Conservation (phyloP, 1,140 invertebrate genomes). For the Liolophura sinensis region DNA sequence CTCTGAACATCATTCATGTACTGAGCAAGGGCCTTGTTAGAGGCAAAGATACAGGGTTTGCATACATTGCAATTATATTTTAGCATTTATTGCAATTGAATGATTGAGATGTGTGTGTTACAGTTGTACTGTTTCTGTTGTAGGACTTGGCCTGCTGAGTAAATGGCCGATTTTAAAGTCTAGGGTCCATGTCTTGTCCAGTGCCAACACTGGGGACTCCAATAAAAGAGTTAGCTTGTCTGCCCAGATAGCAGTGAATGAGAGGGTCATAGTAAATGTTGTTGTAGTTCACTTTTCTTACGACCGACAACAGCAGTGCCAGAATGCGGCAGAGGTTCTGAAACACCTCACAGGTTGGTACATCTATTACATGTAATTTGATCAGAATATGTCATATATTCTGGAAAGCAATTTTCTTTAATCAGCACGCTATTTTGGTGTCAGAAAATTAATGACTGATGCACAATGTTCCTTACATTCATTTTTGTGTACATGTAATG, state of each 20-base stretch:
- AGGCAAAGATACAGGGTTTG: too few relatives aligned
- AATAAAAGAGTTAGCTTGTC: slow-evolving; percentile 38
- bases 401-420: too few relatives aligned
- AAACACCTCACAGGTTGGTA: slow-evolving; percentile 31
- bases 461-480: too few relatives aligned
- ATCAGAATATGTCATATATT: too few relatives aligned
- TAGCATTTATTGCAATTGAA: too few relatives aligned
- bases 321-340: slow-evolving; percentile 37
- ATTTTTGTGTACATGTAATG: too few relatives aligned
- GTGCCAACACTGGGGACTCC: slow-evolving; percentile 30
- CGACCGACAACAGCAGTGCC: slow-evolving; percentile 45
- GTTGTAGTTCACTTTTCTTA: slow-evolving; percentile 45
- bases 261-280: slow-evolving; percentile 23
- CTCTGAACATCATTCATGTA: too few relatives aligned
- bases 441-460: too few relatives aligned
- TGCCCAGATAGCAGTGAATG: slow-evolving; percentile 23
- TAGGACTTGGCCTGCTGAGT: slow-evolving; percentile 47
- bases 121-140: background rate
- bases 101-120: too few relatives aligned
- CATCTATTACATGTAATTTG: background rate
- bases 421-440: too few relatives aligned
- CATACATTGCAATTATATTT: too few relatives aligned
- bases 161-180: slow-evolving; percentile 23
- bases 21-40: too few relatives aligned
- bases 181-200: slow-evolving; percentile 20